Evolutionary conservation across 2,797 vertebrate species (phyloP).

Genomic region (Toxotes lorentzi): DNA sequence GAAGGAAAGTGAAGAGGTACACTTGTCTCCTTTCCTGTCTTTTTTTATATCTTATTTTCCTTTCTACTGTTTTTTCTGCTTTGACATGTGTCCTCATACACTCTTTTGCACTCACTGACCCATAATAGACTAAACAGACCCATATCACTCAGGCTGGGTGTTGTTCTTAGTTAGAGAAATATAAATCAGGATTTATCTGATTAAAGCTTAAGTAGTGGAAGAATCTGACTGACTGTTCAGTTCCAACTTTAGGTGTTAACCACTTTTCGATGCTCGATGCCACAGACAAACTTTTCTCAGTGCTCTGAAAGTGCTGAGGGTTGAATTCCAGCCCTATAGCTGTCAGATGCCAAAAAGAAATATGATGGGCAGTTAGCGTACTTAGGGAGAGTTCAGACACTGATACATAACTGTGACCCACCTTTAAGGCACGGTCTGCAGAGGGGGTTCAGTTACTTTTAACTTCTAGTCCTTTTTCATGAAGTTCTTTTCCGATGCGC

Average conservation of each 20-base stretch:
- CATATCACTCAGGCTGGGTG: too few relatives aligned
- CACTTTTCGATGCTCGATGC: neutral
- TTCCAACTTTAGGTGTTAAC: neutral
- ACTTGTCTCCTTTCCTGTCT: neutral
- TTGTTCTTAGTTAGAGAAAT: neutral
- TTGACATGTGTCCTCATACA: neutral
- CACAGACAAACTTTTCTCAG: neutral
- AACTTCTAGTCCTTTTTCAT: neutral
- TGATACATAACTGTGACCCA: neutral
- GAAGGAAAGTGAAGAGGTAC: conserved; percentile 7
- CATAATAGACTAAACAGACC: neutral
- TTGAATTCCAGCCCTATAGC: neutral
- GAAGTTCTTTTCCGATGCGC: neutral
- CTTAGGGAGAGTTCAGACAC: conserved; percentile 1
- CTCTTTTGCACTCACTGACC: neutral
- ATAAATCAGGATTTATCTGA: neutral
- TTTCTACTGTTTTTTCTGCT: too few relatives aligned
- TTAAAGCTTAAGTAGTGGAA: neutral
- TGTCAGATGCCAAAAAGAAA: neutral
- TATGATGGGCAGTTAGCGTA: neutral
- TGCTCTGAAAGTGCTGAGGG: neutral
- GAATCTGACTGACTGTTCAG: neutral
- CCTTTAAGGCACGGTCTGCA: neutral
- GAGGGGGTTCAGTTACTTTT: conserved; percentile 2
- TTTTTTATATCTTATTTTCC: too few relatives aligned